Conservation (phyloP, 1,140 invertebrate species). For the Drosophila dunni region DNA sequence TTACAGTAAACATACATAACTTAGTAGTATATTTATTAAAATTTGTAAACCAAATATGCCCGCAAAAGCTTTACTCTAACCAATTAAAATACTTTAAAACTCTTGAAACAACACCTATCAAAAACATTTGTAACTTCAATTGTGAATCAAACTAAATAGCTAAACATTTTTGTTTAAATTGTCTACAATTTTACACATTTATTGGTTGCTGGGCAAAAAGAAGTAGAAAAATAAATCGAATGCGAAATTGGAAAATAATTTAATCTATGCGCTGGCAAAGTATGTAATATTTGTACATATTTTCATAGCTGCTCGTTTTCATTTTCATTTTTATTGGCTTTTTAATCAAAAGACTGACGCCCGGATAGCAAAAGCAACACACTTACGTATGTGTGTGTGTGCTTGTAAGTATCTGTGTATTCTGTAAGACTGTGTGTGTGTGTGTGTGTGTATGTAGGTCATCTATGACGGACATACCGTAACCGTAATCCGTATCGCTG, state of each 20-base stretch:
- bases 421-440: constrained; percentile 27
- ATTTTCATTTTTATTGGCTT: constrained; percentile 59
- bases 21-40: neutral
- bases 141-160: too few relatives aligned
- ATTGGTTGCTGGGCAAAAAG: neutral
- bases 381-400: neutral
- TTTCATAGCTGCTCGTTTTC: constrained; percentile 34
- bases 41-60: too few relatives aligned
- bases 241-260: constrained; percentile 65
- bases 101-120: too few relatives aligned
- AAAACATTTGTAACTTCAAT: too few relatives aligned
- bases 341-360: constrained; percentile 67
- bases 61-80: too few relatives aligned
- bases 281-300: constrained; percentile 36
- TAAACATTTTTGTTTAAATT: neutral
- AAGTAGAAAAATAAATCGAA: constrained; percentile 10
- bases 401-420: neutral
- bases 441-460: constrained; percentile 62
- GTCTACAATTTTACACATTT: neutral
- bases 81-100: too few relatives aligned
- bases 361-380: constrained; percentile 16
- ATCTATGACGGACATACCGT: constrained; percentile 60
- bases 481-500: constrained; percentile 51
- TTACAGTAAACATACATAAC: neutral
- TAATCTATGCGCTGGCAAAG: constrained; percentile 49